phyloP scores from a whole-genome alignment of 2,113 vertebrate genomes.

The Channa maculata region DNA sequence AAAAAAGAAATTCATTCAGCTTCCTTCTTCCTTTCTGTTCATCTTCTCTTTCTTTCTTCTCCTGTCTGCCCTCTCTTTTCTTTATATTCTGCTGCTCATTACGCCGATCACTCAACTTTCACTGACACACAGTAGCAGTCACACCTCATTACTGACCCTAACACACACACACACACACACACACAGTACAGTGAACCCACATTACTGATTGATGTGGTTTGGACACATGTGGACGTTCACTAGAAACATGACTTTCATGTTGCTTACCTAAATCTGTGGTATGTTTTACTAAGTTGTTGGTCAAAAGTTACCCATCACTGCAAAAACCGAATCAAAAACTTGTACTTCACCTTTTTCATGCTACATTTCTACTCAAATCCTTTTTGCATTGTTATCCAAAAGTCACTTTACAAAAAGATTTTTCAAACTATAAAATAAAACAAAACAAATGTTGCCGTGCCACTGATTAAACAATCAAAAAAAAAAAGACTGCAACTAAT shows the following conservation, averaged over 20 bases:
- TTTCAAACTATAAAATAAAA: too few relatives aligned
- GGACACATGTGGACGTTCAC: constrained; percentile 42
- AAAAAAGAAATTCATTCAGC: constrained; percentile 28
- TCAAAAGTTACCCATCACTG: neutral
- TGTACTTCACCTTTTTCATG: neutral
- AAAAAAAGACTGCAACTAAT: too few relatives aligned
- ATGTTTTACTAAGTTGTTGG: too few relatives aligned
- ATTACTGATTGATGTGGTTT: constrained; percentile 61
- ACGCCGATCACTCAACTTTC: constrained; percentile 72
- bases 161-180: constrained; percentile 24
- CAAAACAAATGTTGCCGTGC: too few relatives aligned
- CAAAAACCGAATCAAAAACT: constrained; percentile 1
- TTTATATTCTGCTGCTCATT: constrained; percentile 61
- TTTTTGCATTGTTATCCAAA: too few relatives aligned
- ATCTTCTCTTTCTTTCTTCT: constrained; percentile 20
- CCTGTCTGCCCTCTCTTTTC: constrained; percentile 13
- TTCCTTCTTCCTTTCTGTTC: constrained; percentile 14
- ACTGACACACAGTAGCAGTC: constrained; percentile 62
- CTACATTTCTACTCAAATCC: too few relatives aligned
- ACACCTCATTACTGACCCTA: constrained; percentile 73
- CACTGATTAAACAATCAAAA: too few relatives aligned
- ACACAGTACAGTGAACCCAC: constrained; percentile 37
- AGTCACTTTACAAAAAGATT: too few relatives aligned
- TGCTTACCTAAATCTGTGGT: constrained; percentile 21
- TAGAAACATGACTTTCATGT: constrained; percentile 36